Evolutionary conservation across 2,888 invertebrate genomes (phyloP).

Genomic region (Trichopria drosophilae): DNA sequence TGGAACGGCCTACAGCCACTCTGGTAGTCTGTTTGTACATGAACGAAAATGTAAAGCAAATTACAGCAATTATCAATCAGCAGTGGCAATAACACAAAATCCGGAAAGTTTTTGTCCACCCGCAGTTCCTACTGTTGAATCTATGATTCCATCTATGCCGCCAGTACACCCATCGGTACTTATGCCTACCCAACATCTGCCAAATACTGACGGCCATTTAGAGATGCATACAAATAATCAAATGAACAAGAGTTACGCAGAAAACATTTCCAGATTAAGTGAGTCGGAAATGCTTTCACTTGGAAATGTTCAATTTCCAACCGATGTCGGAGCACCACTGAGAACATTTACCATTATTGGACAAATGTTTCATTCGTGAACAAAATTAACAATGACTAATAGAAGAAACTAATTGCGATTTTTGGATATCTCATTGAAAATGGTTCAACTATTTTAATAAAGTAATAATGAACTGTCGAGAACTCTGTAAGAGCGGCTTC

Average conservation of each 20-base stretch:
- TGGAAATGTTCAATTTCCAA: slow-evolving; percentile 33
- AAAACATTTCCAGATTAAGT: slow-evolving; percentile 24
- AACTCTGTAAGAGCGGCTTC: too few relatives aligned
- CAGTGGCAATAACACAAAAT: slow-evolving; percentile 29
- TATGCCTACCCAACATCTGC: slow-evolving; percentile 32
- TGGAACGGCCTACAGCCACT: slow-evolving; percentile 52
- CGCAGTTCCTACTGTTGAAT: too few relatives aligned
- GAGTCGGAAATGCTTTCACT: slow-evolving; percentile 6
- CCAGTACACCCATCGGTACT: slow-evolving; percentile 40
- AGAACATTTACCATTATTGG: slow-evolving; percentile 44
- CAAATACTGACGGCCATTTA: slow-evolving; percentile 28
- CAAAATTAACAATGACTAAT: too few relatives aligned
- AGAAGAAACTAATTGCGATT: too few relatives aligned
- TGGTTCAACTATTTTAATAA: too few relatives aligned
- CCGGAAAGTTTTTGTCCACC: slow-evolving; percentile 34
- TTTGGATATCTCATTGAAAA: too few relatives aligned
- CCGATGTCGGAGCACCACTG: slow-evolving; percentile 36
- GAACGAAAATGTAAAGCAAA: slow-evolving; percentile 50
- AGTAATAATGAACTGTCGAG: too few relatives aligned
- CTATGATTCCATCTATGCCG: slow-evolving; percentile 6
- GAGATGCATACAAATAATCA: too few relatives aligned
- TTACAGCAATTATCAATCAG: slow-evolving; percentile 37
- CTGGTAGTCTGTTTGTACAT: slow-evolving; percentile 52
- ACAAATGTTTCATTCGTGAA: slow-evolving; percentile 46
- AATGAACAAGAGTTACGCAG: slow-evolving; percentile 36